These are phyloP conservation scores for Oryzias curvinotus DNA, from an alignment of 2,113 vertebrate genomes.

Conservation along the genomic window DNA sequence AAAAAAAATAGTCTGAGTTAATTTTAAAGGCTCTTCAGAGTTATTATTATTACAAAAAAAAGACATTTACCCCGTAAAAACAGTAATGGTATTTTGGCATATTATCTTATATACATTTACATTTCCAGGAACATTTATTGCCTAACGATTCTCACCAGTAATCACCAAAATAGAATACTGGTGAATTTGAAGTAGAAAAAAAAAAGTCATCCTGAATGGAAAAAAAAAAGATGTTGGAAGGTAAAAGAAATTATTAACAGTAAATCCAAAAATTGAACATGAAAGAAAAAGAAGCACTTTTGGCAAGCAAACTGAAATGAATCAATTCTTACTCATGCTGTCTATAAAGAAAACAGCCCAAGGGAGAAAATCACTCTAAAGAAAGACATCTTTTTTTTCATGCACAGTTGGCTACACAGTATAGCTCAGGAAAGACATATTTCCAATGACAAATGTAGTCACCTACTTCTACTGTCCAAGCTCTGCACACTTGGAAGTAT, in stretches of 20 bases:
- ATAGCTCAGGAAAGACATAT: conserved; percentile 16
- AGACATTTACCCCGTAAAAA: no score
- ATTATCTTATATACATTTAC: neutral
- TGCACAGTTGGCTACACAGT: conserved; percentile 3
- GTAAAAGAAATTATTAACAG: no score
- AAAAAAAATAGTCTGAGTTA: no score
- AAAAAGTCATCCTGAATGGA: no score
- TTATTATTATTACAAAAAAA: no score
- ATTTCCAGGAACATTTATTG: neutral
- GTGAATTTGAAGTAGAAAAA: neutral
- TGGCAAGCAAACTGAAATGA: conserved; percentile 5
- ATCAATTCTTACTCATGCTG: conserved; percentile 19
- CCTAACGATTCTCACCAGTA: neutral
- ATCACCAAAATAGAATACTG: neutral
- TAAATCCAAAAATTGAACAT: neutral
- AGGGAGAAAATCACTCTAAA: conserved; percentile 14
- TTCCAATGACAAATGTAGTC: conserved; percentile 21
- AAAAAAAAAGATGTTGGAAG: neutral
- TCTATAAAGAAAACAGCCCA: conserved; percentile 36
- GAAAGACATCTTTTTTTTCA: conserved; percentile 8
- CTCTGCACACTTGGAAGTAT: neutral
- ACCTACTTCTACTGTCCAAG: conserved; percentile 8
- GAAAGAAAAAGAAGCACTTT: conserved; percentile 10
- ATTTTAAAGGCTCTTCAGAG: no score
- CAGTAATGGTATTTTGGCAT: no score